phyloP scores from a whole-genome alignment of 2,888 invertebrate genomes.

The Hyposoter dolosus region DNA sequence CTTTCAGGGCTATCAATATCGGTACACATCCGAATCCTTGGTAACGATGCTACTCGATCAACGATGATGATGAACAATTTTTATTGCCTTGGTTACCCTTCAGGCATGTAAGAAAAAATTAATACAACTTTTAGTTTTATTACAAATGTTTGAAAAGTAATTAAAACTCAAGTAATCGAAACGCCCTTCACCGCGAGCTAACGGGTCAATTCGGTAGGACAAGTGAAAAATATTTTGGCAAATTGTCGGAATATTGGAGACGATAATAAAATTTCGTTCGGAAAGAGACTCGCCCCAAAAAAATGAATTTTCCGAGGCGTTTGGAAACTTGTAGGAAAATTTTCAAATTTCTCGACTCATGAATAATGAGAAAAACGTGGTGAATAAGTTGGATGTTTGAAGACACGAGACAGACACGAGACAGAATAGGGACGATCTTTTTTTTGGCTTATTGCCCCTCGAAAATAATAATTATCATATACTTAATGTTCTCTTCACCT shows the following conservation, averaged over 20 bases:
- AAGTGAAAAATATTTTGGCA: no score
- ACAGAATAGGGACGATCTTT: slow-evolving; percentile 16
- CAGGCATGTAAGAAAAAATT: no score
- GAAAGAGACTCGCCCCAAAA: no score
- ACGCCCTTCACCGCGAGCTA: no score
- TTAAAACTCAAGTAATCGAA: no score
- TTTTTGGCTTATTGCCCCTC: slow-evolving; percentile 25
- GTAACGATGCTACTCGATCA: neutral
- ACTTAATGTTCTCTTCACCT: slow-evolving; percentile 43
- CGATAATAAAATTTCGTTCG: no score
- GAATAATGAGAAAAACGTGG: neutral
- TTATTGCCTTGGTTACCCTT: no score
- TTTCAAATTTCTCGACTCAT: neutral
- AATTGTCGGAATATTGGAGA: no score
- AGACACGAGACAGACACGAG: slow-evolving; percentile 20
- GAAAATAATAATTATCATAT: slow-evolving; percentile 59
- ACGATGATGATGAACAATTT: no score
- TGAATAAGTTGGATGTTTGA: neutral
- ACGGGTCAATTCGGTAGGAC: no score
- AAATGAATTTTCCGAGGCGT: neutral
- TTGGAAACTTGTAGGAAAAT: neutral
- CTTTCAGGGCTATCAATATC: slow-evolving; percentile 41
- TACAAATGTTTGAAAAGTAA: no score
- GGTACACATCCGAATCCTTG: slow-evolving; percentile 45
- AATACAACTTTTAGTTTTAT: no score